Conservation (phyloP, 2,113 vertebrate species). For the Enhydra lutris region DNA sequence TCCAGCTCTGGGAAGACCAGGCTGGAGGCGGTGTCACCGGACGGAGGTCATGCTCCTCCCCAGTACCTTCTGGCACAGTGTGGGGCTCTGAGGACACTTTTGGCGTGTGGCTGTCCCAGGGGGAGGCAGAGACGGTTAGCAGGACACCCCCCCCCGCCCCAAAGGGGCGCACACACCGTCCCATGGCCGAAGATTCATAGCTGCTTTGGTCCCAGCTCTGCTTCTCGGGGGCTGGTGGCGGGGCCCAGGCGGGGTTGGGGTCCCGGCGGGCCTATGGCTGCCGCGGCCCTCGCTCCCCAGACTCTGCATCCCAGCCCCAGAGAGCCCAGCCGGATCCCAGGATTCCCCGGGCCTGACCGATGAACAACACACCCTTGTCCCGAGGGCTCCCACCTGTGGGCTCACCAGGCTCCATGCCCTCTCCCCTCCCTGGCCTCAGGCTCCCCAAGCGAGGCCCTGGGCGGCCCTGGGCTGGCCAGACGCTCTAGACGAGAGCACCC, state of each 20-base stretch:
- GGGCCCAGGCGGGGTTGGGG: background rate
- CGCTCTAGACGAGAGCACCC: too few relatives aligned
- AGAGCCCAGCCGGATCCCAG: too few relatives aligned
- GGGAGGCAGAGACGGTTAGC: rapidly evolving
- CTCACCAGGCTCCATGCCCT: rapidly evolving
- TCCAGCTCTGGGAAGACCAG: background rate
- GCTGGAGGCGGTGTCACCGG: background rate
- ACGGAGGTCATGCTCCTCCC: background rate
- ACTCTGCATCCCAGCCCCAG: background rate
- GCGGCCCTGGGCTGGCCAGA: background rate
- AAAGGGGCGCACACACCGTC: rapidly evolving
- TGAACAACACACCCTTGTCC: background rate
- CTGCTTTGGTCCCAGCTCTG: background rate
- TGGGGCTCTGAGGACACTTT: background rate
- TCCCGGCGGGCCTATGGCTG: background rate
- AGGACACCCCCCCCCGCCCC: background rate
- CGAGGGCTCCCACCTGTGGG: background rate
- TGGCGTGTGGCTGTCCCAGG: rapidly evolving
- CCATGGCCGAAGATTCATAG: rapidly evolving
- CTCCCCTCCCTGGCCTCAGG: background rate
- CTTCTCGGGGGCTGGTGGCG: background rate
- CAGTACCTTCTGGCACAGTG: background rate
- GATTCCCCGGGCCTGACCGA: background rate
- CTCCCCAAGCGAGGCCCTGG: rapidly evolving
- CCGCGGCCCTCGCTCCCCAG: background rate